These are phyloP conservation scores for Merluccius polli DNA, from an alignment of 2,797 vertebrate species.

Conservation along the genomic window DNA sequence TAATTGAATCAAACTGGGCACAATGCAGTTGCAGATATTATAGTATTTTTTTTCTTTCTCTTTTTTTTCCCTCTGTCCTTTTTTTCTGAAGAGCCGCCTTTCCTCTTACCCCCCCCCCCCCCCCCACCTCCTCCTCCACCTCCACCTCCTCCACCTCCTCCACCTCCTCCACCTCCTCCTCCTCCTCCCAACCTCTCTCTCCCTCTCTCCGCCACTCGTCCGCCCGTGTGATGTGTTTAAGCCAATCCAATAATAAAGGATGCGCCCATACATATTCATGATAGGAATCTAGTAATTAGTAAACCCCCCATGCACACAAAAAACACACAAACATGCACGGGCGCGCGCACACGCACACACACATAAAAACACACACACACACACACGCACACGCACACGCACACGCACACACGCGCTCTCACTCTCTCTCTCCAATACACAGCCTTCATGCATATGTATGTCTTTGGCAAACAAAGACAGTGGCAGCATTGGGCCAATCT, in stretches of 20 bases:
- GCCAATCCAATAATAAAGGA: conserved; percentile 79
- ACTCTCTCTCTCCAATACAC: conserved; percentile 27
- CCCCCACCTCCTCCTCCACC: conserved; percentile 24
- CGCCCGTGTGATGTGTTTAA: conserved; percentile 72
- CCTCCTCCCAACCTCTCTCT: conserved; percentile 21
- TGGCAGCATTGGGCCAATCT: conserved; percentile 72
- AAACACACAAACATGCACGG: conserved; percentile 31
- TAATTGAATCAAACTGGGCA: too few relatives aligned
- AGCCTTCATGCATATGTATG: conserved; percentile 79
- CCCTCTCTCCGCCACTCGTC: conserved; percentile 58
- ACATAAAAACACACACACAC: conserved; percentile 17
- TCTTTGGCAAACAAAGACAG: conserved; percentile 77
- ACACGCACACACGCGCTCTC: conserved; percentile 16
- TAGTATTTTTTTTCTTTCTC: conserved; percentile 17
- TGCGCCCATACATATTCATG: conserved; percentile 84
- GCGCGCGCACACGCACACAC: conserved; percentile 21
- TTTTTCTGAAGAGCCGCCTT: conserved; percentile 44
- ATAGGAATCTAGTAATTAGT: conserved; percentile 82
- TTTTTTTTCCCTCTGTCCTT: conserved; percentile 14
- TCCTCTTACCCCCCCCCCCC: conserved; percentile 33
- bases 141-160: conserved; percentile 16
- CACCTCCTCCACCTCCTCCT: conserved; percentile 23
- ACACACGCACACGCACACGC: conserved; percentile 26
- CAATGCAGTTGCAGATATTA: not conserved
- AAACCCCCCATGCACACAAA: conserved; percentile 48